Conservation (phyloP, 2,797 vertebrate species). For the Myripristis murdjan region DNA sequence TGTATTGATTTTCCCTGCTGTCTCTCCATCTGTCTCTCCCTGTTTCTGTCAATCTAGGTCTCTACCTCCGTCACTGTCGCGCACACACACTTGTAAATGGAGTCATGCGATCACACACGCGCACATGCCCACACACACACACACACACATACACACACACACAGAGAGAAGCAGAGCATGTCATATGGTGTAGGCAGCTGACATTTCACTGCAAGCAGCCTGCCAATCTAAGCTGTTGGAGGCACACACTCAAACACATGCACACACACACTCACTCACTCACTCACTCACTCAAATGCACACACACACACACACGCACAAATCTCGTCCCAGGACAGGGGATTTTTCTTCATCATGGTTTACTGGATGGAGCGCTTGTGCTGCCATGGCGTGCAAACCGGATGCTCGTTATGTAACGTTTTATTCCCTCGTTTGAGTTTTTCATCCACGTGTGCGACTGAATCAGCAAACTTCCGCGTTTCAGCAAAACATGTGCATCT, state of each 20-base stretch:
- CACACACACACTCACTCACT: conserved; percentile 6
- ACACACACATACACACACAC: neutral
- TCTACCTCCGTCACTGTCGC: conserved; percentile 50
- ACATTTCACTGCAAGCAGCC: conserved; percentile 61
- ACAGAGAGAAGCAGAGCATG: conserved; percentile 30
- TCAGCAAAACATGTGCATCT: conserved; percentile 38
- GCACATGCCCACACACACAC: conserved; percentile 19
- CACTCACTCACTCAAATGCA: conserved; percentile 6
- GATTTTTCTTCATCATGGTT: conserved; percentile 45
- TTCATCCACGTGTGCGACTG: conserved; percentile 47
- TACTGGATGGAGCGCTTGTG: conserved; percentile 23
- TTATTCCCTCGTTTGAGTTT: conserved; percentile 56
- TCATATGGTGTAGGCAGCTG: conserved; percentile 58
- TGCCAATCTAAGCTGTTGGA: conserved; percentile 45
- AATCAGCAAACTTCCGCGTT: conserved; percentile 47
- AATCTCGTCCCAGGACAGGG: conserved; percentile 40
- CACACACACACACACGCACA: conserved; percentile 17
- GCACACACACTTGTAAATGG: conserved; percentile 57
- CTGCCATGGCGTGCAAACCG: conserved; percentile 2
- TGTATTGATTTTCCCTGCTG: conserved; percentile 40
- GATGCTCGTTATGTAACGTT: conserved; percentile 51
- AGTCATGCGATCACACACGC: conserved; percentile 11
- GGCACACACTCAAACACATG: neutral
- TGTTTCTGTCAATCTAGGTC: neutral
- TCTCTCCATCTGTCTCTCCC: conserved; percentile 43